Evolutionary conservation across 1,140 invertebrate species (phyloP).

Genomic region (Portunus trituberculatus): DNA sequence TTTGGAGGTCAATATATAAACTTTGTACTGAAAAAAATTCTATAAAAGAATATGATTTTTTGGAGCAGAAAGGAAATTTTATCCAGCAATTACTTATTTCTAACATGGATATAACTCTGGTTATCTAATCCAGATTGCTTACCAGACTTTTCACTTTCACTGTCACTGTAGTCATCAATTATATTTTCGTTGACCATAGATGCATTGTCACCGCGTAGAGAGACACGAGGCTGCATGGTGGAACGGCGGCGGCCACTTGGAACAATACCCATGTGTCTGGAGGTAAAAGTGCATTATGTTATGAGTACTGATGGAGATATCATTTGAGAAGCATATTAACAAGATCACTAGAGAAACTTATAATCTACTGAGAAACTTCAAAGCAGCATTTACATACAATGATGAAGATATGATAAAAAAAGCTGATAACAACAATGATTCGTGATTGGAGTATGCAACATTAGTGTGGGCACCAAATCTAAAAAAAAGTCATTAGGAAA

Average conservation of each 20-base stretch:
- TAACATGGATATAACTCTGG: not conserved
- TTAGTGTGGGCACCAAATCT: too few species aligned
- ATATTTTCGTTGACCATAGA: not conserved
- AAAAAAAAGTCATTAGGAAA: too few species aligned
- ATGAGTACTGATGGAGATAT: not conserved
- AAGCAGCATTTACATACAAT: too few species aligned
- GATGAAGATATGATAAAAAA: too few species aligned
- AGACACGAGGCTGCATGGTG: conserved; percentile 57
- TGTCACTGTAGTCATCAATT: conserved; percentile 59
- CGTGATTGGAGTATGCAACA: too few species aligned
- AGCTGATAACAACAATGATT: too few species aligned
- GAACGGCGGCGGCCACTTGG: conserved; percentile 62
- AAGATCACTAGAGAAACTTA: too few species aligned
- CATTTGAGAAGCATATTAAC: too few species aligned
- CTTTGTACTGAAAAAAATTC: too few species aligned
- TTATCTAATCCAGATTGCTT: not conserved
- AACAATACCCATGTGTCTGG: conserved; percentile 73
- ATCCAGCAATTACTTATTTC: not conserved
- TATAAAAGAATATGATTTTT: not conserved
- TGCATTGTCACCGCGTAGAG: conserved; percentile 51
- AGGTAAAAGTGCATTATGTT: not conserved
- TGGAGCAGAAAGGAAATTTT: not conserved
- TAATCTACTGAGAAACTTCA: too few species aligned
- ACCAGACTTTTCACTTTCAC: conserved; percentile 72
- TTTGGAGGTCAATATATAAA: too few species aligned